phyloP scores from a whole-genome alignment of 1,140 invertebrate species.

The Myzus persicae region DNA sequence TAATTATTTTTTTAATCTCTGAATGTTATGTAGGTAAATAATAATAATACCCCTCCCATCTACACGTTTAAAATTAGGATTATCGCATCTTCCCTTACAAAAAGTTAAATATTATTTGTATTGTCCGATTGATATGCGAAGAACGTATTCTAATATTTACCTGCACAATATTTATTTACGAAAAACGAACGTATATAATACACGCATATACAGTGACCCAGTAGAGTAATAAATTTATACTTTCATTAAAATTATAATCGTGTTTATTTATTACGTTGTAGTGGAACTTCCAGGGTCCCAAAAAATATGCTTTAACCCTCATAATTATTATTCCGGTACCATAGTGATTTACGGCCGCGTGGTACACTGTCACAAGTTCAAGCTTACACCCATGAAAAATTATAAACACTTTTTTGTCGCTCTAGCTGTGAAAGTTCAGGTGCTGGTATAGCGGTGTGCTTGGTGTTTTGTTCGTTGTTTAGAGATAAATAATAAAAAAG shows the following conservation, averaged over 20 bases:
- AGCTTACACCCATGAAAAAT: slow-evolving; percentile 31
- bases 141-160: neutral
- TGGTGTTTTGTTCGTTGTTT: neutral
- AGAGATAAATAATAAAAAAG: neutral
- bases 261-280: slow-evolving; percentile 55
- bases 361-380: slow-evolving; percentile 14
- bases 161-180: slow-evolving; percentile 46
- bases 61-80: neutral
- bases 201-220: slow-evolving; percentile 40
- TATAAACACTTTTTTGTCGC: neutral
- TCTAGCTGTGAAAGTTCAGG: slow-evolving; percentile 3
- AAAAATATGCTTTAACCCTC: slow-evolving; percentile 56
- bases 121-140: neutral
- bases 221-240: slow-evolving; percentile 53
- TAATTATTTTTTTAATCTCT: neutral
- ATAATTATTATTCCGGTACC: slow-evolving; percentile 53
- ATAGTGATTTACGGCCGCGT: slow-evolving; percentile 24
- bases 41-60: too few relatives aligned
- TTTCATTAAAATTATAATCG: slow-evolving; percentile 55
- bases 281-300: neutral
- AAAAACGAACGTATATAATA: neutral
- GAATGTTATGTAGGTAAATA: neutral
- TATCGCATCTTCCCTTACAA: neutral
- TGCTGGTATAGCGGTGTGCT: neutral
- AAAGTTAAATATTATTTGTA: neutral